Conservation (phyloP, 1,140 invertebrate genomes). For the Paracyclopina nana region DNA sequence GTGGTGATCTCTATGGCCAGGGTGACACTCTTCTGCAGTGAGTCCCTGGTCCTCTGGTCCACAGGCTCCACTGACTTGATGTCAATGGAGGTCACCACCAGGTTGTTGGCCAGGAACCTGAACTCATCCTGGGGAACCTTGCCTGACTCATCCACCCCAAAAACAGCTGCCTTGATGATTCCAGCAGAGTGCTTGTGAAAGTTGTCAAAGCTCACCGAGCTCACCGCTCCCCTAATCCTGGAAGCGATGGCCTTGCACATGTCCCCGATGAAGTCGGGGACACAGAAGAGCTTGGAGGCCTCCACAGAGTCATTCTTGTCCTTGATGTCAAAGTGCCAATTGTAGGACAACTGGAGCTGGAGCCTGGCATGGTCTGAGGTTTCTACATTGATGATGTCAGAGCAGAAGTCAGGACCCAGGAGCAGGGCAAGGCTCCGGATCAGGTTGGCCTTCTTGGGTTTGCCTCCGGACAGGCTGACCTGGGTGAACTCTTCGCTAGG, state of each 20-base stretch:
- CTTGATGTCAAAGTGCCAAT: constrained; percentile 32
- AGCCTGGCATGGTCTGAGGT: constrained; percentile 34
- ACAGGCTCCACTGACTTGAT: constrained; percentile 36
- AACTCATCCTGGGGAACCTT: constrained; percentile 27
- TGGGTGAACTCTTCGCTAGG: constrained; percentile 36
- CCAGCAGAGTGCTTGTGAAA: constrained; percentile 34
- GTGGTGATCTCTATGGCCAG: constrained; percentile 32
- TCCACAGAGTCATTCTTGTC: constrained; percentile 23
- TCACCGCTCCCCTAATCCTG: constrained; percentile 31
- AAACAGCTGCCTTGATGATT: constrained; percentile 32
- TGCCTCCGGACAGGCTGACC: constrained; percentile 31
- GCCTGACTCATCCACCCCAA: constrained; percentile 32
- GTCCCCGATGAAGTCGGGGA: constrained; percentile 35
- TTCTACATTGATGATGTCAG: constrained; percentile 33
- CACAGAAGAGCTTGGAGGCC: constrained; percentile 30
- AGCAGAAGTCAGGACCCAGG: constrained; percentile 34
- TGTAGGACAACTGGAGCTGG: constrained; percentile 32
- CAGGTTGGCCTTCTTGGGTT: constrained; percentile 32
- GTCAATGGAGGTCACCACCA: constrained; percentile 33
- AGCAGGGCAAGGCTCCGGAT: constrained; percentile 32
- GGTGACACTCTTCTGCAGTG: constrained; percentile 34
- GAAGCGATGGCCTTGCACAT: constrained; percentile 34
- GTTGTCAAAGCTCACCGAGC: constrained; percentile 32
- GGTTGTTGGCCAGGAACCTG: constrained; percentile 29
- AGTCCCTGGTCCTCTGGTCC: constrained; percentile 33